These are phyloP conservation scores for Rhinogobius similis DNA, from an alignment of 2,113 vertebrate species.

Conservation along the genomic window DNA sequence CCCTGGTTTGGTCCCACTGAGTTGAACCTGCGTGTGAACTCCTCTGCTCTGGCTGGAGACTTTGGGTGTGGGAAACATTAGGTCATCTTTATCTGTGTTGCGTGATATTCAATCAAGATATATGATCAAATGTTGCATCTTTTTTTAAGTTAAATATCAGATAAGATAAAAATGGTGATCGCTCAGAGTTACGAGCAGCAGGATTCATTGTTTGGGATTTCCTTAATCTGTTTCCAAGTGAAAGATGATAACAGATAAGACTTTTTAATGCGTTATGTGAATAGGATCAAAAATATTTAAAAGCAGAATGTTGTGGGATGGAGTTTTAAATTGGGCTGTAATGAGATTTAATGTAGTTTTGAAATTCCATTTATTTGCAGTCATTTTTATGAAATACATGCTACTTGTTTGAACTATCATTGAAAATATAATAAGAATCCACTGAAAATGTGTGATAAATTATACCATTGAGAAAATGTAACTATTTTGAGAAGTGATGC, in stretches of 20 bases:
- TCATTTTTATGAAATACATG: too few species aligned
- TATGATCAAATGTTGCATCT: neutral
- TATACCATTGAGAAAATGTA: too few species aligned
- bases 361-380: neutral
- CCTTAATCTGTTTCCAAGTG: neutral
- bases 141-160: neutral
- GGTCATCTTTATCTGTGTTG: neutral
- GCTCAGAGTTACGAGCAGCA: neutral
- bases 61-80: constrained; percentile 2
- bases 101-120: neutral
- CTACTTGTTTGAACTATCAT: too few species aligned
- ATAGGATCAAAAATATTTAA: neutral
- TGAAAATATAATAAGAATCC: too few species aligned
- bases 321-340: neutral
- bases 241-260: neutral
- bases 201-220: constrained; percentile 8
- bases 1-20: constrained; percentile 55
- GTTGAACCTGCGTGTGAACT: constrained; percentile 66
- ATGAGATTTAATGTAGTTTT: neutral
- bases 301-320: neutral
- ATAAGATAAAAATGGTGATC: neutral
- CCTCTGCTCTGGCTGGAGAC: constrained; percentile 26
- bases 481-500: too few species aligned
- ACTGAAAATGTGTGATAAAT: too few species aligned
- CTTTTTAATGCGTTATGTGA: neutral